Evolutionary conservation across 2,113 vertebrate genomes (phyloP).

Genomic region (Numenius arquata): DNA sequence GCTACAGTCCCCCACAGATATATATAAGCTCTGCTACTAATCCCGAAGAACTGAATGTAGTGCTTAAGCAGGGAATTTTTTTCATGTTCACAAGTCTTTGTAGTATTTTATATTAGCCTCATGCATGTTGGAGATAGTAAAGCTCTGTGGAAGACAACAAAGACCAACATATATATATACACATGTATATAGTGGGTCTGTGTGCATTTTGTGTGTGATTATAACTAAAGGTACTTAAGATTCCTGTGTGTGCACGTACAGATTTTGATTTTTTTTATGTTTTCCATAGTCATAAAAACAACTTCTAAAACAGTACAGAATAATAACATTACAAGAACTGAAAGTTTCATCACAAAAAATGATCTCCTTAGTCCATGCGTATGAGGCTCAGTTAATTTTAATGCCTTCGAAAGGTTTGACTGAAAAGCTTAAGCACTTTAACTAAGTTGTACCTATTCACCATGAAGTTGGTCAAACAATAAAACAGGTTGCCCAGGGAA

Average conservation of each 20-base stretch:
- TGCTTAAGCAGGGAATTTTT: not conserved
- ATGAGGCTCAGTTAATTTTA: constrained; percentile 30
- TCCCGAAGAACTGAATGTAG: not conserved
- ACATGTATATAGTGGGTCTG: not conserved
- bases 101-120: not conserved
- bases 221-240: not conserved
- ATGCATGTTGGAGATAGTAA: not conserved
- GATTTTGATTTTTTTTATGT: not conserved
- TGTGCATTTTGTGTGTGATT: not conserved
- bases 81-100: not conserved
- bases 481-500: not conserved
- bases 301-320: constrained; percentile 26
- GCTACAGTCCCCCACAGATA: not conserved
- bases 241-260: not conserved
- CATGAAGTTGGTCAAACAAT: not conserved
- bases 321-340: constrained; percentile 45
- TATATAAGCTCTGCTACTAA: not conserved
- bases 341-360: not conserved
- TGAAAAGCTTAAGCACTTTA: constrained; percentile 43
- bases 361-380: not conserved
- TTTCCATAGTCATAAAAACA: constrained; percentile 47
- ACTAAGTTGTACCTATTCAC: not conserved
- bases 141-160: not conserved
- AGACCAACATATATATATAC: not conserved
- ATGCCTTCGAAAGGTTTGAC: constrained; percentile 55